phyloP scores from a whole-genome alignment of 92 coral and sea anemone genomes.

The Phymanthus crucifer region DNA sequence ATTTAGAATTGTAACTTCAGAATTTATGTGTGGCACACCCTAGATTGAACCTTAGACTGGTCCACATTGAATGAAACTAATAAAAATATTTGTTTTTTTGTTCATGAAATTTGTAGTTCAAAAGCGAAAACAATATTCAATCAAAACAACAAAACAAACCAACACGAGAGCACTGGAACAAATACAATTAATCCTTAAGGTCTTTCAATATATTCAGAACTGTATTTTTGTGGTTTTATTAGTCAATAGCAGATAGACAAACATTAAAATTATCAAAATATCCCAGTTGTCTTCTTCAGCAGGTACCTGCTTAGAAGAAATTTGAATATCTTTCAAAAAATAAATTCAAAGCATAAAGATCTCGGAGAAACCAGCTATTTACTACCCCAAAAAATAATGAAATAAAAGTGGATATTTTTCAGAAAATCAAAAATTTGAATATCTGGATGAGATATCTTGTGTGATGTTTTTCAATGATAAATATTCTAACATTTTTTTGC shows the following conservation, averaged over 20 bases:
- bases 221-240: slow-evolving; percentile 5
- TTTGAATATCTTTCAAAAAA: neutral
- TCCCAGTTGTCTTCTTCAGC: neutral
- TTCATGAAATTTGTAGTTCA: neutral
- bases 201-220: neutral
- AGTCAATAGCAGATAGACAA: neutral
- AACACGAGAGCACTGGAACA: neutral
- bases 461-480: neutral
- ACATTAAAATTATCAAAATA: neutral
- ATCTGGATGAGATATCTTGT: neutral
- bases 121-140: neutral
- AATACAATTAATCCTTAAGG: neutral
- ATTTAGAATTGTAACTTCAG: neutral
- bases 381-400: neutral
- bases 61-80: neutral
- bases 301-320: slow-evolving; percentile 2
- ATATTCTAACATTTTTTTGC: neutral
- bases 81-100: neutral
- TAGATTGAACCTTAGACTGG: neutral
- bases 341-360: neutral
- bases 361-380: neutral
- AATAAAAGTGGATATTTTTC: neutral
- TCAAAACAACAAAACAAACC: neutral
- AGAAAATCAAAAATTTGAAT: neutral
- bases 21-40: neutral